Evolutionary conservation across 2,113 vertebrate genomes (phyloP).

Genomic region (Semnopithecus entellus): DNA sequence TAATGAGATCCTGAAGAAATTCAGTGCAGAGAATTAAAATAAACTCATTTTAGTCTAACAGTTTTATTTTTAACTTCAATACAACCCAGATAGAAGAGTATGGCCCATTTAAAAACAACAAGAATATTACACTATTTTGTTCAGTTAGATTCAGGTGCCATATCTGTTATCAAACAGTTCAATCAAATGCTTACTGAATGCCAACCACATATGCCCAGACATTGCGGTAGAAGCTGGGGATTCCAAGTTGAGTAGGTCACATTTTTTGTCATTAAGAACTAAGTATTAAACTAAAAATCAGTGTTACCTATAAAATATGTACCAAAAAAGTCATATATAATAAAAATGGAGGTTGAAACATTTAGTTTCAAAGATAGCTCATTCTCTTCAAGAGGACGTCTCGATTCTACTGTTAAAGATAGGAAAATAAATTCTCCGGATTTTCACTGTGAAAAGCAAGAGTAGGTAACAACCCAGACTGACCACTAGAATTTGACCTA

Average conservation of each 20-base stretch:
- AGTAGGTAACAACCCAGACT: background rate
- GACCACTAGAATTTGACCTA: background rate
- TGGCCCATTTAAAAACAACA: background rate
- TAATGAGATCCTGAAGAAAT: slow-evolving; percentile 54
- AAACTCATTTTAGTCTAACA: slow-evolving; percentile 6
- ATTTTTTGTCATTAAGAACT: slow-evolving; percentile 13
- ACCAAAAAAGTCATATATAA: background rate
- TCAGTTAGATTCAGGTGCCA: background rate
- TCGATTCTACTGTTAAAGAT: background rate
- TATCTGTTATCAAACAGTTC: background rate
- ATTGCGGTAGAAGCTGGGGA: background rate
- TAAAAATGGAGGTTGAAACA: slow-evolving; percentile 3
- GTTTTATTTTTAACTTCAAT: slow-evolving; percentile 60
- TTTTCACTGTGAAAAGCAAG: background rate
- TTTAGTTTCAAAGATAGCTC: slow-evolving; percentile 17
- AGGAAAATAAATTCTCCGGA: background rate
- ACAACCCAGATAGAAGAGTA: background rate
- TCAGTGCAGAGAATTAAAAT: slow-evolving; percentile 49
- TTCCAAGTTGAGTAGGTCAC: background rate
- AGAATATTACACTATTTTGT: background rate
- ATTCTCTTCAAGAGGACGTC: slow-evolving; percentile 13
- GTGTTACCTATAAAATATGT: background rate
- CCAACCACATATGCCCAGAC: background rate
- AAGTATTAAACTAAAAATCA: slow-evolving; percentile 4
- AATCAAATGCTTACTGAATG: slow-evolving; percentile 43